phyloP scores from a whole-genome alignment of 1,140 invertebrate species.

The Lucilia cuprina region DNA sequence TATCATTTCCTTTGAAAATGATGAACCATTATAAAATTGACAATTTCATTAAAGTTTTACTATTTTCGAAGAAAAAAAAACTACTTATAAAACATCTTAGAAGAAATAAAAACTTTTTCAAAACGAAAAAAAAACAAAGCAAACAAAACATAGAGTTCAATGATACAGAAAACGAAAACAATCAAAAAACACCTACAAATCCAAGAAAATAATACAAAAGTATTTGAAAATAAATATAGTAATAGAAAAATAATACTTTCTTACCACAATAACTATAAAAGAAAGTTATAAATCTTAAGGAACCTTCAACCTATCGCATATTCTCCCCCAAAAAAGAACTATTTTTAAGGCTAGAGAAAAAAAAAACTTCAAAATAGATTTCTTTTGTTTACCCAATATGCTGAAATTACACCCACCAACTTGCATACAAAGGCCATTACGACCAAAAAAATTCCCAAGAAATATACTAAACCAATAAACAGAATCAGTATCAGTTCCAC shows the following conservation, averaged over 20 bases:
- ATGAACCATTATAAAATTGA: conserved; percentile 15
- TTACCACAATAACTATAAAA: background rate
- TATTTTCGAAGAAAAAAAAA: background rate
- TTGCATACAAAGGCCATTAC: background rate
- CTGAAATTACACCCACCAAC: background rate
- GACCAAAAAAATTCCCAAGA: background rate
- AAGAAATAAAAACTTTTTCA: background rate
- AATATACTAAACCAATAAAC: background rate
- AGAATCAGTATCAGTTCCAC: background rate
- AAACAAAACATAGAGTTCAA: too few species aligned
- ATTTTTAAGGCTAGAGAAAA: too few species aligned
- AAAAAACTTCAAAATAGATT: background rate
- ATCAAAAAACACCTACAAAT: conserved; percentile 36
- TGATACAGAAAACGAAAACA: conserved; percentile 42
- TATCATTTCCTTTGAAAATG: conserved; percentile 1
- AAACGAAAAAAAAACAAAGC: background rate
- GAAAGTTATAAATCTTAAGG: conserved; percentile 22
- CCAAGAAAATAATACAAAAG: background rate
- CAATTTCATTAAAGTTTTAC: background rate
- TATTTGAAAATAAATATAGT: too few species aligned
- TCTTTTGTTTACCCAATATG: background rate
- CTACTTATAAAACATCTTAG: too few species aligned
- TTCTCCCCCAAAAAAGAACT: background rate
- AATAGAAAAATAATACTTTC: background rate
- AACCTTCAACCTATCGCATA: too few species aligned